phyloP scores from a whole-genome alignment of 2,797 vertebrate species.

The Mormyrops attenuatus region DNA sequence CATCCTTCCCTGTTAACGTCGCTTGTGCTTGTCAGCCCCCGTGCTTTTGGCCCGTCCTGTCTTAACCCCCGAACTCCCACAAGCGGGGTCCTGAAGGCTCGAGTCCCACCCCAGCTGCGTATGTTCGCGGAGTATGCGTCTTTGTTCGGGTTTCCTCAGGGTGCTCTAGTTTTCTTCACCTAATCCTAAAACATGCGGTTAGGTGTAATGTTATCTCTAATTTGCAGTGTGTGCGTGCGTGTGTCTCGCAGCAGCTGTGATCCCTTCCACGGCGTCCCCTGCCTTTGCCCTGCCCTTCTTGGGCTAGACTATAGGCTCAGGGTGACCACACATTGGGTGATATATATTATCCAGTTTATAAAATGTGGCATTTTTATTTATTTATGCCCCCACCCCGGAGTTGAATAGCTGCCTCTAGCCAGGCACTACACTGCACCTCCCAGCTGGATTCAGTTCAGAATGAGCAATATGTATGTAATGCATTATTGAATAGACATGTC shows the following conservation, averaged over 20 bases:
- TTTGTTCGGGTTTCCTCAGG: neutral
- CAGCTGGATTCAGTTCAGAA: neutral
- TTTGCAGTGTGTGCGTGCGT: neutral
- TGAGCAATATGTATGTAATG: neutral
- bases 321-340: neutral
- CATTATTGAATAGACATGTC: conserved; percentile 9
- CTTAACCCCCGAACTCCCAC: neutral
- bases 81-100: neutral
- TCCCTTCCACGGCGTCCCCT: neutral
- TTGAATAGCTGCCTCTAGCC: conserved; percentile 13
- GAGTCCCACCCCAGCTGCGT: neutral
- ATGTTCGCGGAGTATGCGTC: neutral
- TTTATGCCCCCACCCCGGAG: neutral
- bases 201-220: neutral
- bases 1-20: neutral
- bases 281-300: neutral
- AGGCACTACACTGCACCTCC: neutral
- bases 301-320: neutral
- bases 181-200: neutral
- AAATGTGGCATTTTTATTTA: neutral
- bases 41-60: neutral
- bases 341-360: neutral
- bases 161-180: neutral
- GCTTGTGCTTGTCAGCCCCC: neutral
- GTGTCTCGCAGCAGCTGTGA: neutral